A percentile compares a stretch with the other conserved stretches of the same genome.
Evolutionary conservation across 2,797 vertebrate genomes (phyloP).

Genomic region (Scyliorhinus canicula): DNA sequence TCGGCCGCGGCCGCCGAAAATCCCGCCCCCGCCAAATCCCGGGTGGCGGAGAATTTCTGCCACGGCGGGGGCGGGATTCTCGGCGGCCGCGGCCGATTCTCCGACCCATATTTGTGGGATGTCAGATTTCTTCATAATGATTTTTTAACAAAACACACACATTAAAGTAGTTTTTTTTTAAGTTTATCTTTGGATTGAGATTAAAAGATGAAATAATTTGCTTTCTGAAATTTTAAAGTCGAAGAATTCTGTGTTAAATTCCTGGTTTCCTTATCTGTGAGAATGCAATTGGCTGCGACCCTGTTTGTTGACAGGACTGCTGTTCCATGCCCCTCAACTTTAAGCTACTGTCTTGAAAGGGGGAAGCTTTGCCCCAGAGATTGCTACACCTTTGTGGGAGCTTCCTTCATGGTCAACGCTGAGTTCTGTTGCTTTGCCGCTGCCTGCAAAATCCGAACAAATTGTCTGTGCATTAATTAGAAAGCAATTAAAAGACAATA

Average conservation of each 20-base stretch:
- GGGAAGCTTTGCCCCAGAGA: background rate
- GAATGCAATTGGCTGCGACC: background rate
- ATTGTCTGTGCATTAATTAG: background rate
- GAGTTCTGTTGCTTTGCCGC: background rate
- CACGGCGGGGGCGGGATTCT: too few relatives aligned
- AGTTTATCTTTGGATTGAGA: background rate
- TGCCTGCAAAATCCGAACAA: background rate
- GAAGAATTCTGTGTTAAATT: background rate
- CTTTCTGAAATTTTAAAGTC: background rate
- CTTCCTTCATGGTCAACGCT: background rate
- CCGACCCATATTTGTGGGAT: background rate
- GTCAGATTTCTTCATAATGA: background rate
- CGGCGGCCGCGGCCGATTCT: too few relatives aligned
- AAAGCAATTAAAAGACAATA: background rate
- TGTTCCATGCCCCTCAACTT: background rate
- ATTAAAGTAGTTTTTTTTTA: background rate
- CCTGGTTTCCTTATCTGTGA: background rate
- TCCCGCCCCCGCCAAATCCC: too few relatives aligned
- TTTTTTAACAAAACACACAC: background rate
- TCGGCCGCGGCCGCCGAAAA: too few relatives aligned
- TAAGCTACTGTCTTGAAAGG: background rate
- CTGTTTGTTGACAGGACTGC: background rate
- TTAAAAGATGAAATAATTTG: background rate
- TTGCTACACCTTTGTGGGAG: background rate
- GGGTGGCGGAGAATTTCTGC: too few relatives aligned